Conservation (phyloP, 2,113 vertebrate genomes). For the Psilopsiagon aurifrons region DNA sequence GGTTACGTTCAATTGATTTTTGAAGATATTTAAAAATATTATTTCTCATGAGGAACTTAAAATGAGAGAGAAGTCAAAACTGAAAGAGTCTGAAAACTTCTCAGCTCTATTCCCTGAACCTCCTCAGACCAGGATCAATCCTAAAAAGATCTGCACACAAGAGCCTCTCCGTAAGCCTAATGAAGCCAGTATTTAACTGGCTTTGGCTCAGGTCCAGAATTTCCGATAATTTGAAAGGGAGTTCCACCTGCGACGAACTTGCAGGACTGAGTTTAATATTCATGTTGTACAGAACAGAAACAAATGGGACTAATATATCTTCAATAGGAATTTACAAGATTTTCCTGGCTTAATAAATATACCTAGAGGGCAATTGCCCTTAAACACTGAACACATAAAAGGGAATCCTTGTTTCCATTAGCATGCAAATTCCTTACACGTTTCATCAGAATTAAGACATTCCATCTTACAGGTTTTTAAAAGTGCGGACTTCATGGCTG, state of each 20-base stretch:
- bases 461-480: background rate
- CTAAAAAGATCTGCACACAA: background rate
- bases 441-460: background rate
- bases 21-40: background rate
- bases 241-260: conserved; percentile 43
- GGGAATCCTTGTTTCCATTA: background rate
- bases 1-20: background rate
- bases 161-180: background rate
- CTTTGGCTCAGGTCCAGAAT: background rate
- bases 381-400: background rate
- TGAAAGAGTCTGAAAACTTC: background rate
- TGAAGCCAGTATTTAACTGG: background rate
- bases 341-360: conserved; percentile 69
- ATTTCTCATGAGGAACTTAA: background rate
- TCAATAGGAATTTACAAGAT: conserved; percentile 78
- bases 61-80: background rate
- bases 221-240: background rate
- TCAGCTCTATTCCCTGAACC: background rate
- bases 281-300: conserved; percentile 67
- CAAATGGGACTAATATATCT: conserved; percentile 83
- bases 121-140: background rate
- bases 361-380: conserved; percentile 48
- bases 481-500: background rate
- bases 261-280: conserved; percentile 52
- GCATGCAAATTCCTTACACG: background rate